Evolutionary conservation across 1,140 invertebrate genomes (phyloP).

Genomic region (Drepana arcuata): DNA sequence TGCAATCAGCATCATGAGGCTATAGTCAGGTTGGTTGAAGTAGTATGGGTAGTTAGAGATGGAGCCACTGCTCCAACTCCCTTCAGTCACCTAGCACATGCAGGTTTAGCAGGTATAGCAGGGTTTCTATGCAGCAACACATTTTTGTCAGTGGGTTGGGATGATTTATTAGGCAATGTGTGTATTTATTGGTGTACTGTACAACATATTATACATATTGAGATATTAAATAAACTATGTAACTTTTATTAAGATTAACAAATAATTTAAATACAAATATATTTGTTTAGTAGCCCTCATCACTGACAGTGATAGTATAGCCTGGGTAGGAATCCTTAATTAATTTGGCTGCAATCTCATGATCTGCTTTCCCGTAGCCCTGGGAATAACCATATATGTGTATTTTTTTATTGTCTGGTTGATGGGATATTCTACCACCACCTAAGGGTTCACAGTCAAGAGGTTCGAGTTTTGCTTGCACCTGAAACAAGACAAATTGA

Average conservation of each 20-base stretch:
- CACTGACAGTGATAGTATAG: slow-evolving; percentile 83
- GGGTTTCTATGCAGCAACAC: too few species aligned
- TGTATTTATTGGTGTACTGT: too few species aligned
- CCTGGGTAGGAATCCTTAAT: slow-evolving; percentile 82
- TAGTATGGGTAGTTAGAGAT: too few species aligned
- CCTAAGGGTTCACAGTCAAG: slow-evolving; percentile 83
- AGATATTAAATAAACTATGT: too few species aligned
- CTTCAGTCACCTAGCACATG: too few species aligned
- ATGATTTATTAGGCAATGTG: too few species aligned
- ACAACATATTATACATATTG: too few species aligned
- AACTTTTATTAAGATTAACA: not conserved
- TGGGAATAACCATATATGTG: slow-evolving; percentile 92
- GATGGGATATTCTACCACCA: slow-evolving; percentile 88
- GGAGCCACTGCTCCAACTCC: too few species aligned
- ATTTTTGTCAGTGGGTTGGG: too few species aligned
- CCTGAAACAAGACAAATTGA: slow-evolving; percentile 32
- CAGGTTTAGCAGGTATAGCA: too few species aligned
- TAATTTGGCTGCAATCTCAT: slow-evolving; percentile 80
- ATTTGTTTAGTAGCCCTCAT: slow-evolving; percentile 84
- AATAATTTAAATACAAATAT: not conserved
- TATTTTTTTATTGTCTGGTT: slow-evolving; percentile 80
- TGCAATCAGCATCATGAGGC: too few species aligned
- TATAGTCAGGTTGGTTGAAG: too few species aligned
- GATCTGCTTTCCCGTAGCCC: slow-evolving; percentile 90
- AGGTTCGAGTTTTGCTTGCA: slow-evolving; percentile 56